Evolutionary conservation across 2,113 vertebrate species (phyloP).

Genomic region (Leptodactylus fuscus): DNA sequence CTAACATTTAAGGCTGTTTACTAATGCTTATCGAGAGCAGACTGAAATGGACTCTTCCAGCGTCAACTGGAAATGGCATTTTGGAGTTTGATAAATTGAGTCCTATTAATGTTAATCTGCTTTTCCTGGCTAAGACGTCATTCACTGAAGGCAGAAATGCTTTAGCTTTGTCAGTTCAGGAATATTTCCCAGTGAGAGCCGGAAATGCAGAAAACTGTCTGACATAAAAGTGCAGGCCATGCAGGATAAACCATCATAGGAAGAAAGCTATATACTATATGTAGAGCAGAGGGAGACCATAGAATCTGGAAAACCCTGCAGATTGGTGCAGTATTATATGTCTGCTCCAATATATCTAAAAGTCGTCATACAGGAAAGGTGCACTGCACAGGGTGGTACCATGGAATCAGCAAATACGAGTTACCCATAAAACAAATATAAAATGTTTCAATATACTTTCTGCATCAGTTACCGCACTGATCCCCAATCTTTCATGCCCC

Average conservation of each 20-base stretch:
- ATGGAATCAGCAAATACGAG: too few relatives aligned
- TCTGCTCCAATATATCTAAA: too few relatives aligned
- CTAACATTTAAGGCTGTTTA: background rate
- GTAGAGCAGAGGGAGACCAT: too few relatives aligned
- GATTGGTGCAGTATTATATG: too few relatives aligned
- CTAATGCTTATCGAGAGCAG: constrained; percentile 27
- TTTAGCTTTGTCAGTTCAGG: background rate
- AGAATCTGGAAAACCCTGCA: too few relatives aligned
- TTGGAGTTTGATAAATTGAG: constrained; percentile 26
- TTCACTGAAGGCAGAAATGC: background rate
- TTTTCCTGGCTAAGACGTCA: background rate
- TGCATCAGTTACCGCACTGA: too few relatives aligned
- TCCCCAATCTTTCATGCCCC: too few relatives aligned
- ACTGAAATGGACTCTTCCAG: background rate
- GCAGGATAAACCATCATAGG: background rate
- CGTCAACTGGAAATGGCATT: constrained; percentile 27
- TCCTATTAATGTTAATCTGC: constrained; percentile 18
- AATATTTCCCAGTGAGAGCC: background rate
- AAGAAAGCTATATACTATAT: too few relatives aligned
- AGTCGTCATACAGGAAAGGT: too few relatives aligned
- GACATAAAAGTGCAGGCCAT: background rate
- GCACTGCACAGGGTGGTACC: too few relatives aligned
- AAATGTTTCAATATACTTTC: too few relatives aligned
- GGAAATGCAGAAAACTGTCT: background rate
- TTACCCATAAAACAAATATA: too few relatives aligned